Conservation (phyloP, 2,888 invertebrate species). For the Seira ritae region DNA sequence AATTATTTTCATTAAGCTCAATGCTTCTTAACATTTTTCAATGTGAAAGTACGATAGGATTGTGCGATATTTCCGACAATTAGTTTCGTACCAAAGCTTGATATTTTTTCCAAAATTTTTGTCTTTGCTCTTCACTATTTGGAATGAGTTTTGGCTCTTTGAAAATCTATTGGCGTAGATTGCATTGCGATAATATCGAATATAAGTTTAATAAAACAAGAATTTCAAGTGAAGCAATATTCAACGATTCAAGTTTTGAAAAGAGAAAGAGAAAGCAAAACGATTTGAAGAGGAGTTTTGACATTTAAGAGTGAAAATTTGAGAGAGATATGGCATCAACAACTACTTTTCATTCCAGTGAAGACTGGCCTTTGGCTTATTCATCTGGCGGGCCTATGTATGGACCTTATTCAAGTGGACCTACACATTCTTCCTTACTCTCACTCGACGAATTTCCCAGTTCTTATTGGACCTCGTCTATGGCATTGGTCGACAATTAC, state of each 20-base stretch:
- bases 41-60: constrained; percentile 55
- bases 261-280: background rate
- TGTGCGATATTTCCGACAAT: constrained; percentile 41
- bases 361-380: constrained; percentile 57
- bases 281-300: background rate
- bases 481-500: constrained; percentile 60
- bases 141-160: constrained; percentile 59
- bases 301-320: background rate
- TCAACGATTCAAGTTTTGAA: constrained; percentile 7
- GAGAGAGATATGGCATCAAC: constrained; percentile 35
- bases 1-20: background rate
- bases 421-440: constrained; percentile 45
- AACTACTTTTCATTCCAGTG: constrained; percentile 36
- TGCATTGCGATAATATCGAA: background rate
- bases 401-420: constrained; percentile 42
- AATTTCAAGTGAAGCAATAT: background rate
- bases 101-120: background rate
- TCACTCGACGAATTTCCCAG: constrained; percentile 49
- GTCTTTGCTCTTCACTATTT: background rate
- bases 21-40: background rate
- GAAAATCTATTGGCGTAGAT: background rate
- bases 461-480: constrained; percentile 52
- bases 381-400: constrained; percentile 45
- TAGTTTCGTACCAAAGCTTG: constrained; percentile 49
- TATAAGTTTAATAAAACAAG: background rate